Base-by-base conservation (phyloP, 2,888 invertebrate genomes). In the Beris morrisii region DNA sequence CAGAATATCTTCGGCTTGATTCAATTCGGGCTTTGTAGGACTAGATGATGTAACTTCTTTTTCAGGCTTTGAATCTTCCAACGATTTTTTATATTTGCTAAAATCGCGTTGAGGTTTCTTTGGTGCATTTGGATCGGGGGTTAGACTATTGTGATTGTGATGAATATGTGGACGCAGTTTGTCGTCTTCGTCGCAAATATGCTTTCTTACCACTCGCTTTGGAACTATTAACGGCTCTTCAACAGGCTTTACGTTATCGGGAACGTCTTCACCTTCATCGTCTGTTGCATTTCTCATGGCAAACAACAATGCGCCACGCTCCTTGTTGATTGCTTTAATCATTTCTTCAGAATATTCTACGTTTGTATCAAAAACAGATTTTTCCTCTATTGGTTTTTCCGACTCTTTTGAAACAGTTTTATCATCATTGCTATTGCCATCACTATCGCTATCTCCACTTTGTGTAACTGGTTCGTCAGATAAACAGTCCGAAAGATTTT, bases 71-170 rank as follows among this genome's bases (percentile, higher is more conserved):
- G 13, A 5, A 6, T 61, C 61, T 15, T 52, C 61, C 4, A 5
- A 4, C 9, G n/a, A 44, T 44, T 68, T 68, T 64, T 59, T 65
- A 64, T 71, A 72, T 57, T 70, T 70, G 22, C 66, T 58, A 50
- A 73, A 72, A 54, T 73, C 73, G n/a, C 73, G 64, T 50, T 70
- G 68, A 7, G 73, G 73, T 69, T 73, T 73, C 48, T 69, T 69
- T n/a, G 73, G 73, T 31, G 70, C 69, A 61, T 44, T 48, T 32
- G 61, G 52, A 64, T 69, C 69, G 5, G 38, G 43, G 1, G 38
- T 55, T n/a, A 58, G 50, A 45, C 46, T 46, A 30, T 30, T 28
- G 28, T 56, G 56, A 5, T 59, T 32, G 13, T 12, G 30, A 43
- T 57, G 64, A 12, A 56, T 48, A 38, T 69, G 68, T 0, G 67